Conservation (phyloP, 35 echinoderm and acorn worm genomes). For the Diadema setosum region DNA sequence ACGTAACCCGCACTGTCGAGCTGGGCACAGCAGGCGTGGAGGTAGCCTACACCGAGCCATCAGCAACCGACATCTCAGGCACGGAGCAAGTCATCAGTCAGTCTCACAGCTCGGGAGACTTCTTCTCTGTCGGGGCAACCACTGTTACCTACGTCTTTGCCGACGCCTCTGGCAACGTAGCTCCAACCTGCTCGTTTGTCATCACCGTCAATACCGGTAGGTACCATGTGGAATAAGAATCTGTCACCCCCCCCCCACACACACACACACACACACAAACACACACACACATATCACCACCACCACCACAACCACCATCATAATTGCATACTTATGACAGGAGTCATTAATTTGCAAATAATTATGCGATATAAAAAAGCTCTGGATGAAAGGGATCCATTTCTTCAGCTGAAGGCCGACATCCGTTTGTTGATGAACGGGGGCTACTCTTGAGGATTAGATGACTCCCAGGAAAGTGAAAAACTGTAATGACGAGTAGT, state of each 20-base stretch:
- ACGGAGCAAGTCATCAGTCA: neutral
- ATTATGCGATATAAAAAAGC: too few relatives aligned
- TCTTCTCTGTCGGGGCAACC: slow-evolving; percentile 34
- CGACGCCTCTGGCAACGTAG: slow-evolving; percentile 40
- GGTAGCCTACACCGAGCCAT: slow-evolving; percentile 10
- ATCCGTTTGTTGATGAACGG: too few relatives aligned
- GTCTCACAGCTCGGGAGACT: neutral
- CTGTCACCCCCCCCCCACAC: too few relatives aligned
- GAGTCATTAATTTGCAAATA: too few relatives aligned
- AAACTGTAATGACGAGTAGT: neutral
- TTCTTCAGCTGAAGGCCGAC: too few relatives aligned
- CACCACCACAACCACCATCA: too few relatives aligned
- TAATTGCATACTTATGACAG: too few relatives aligned
- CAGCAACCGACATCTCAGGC: slow-evolving; percentile 13
- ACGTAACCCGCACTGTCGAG: neutral
- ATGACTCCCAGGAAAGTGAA: neutral
- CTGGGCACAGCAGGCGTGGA: neutral
- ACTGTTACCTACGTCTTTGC: slow-evolving; percentile 32
- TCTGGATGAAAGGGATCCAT: too few relatives aligned
- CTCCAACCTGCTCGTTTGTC: neutral
- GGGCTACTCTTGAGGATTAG: too few relatives aligned
- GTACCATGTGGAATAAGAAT: too few relatives aligned
- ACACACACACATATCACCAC: too few relatives aligned
- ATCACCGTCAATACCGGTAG: slow-evolving; percentile 32
- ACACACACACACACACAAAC: too few relatives aligned